phyloP scores from a whole-genome alignment of 1,140 invertebrate species.

The Leptinotarsa undecemlineata region DNA sequence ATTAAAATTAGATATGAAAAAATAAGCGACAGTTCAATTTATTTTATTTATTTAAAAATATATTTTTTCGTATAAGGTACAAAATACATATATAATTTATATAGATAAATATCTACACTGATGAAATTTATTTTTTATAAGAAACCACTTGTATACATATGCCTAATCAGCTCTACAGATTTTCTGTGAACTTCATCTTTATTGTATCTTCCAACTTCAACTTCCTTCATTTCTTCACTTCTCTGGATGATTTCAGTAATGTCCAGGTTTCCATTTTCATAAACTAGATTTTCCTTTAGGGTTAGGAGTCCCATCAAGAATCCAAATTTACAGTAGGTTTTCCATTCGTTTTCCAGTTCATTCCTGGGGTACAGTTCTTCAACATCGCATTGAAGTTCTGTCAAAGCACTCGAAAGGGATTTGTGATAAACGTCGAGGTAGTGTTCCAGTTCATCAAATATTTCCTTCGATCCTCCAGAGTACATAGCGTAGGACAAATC shows the following conservation, averaged over 20 bases:
- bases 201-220: background rate
- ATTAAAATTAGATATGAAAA: no score
- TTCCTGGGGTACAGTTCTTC: slow-evolving; percentile 56
- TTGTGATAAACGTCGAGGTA: slow-evolving; percentile 62
- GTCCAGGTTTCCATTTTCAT: background rate
- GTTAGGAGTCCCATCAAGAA: slow-evolving; percentile 20
- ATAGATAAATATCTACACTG: no score
- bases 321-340: slow-evolving; percentile 50
- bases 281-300: background rate
- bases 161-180: background rate
- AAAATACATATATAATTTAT: no score
- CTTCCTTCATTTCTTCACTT: background rate
- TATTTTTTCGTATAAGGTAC: no score
- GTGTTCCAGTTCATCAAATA: slow-evolving; percentile 56
- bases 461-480: slow-evolving; percentile 57
- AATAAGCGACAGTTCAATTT: no score
- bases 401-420: slow-evolving; percentile 54
- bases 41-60: no score
- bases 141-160: background rate
- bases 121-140: background rate
- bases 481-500: slow-evolving; percentile 65
- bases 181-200: background rate
- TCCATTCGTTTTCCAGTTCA: slow-evolving; percentile 53
- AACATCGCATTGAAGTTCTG: slow-evolving; percentile 54
- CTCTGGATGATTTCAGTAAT: background rate